Conservation (phyloP, 2,888 invertebrate species). For the Himalopsyche anomala region DNA sequence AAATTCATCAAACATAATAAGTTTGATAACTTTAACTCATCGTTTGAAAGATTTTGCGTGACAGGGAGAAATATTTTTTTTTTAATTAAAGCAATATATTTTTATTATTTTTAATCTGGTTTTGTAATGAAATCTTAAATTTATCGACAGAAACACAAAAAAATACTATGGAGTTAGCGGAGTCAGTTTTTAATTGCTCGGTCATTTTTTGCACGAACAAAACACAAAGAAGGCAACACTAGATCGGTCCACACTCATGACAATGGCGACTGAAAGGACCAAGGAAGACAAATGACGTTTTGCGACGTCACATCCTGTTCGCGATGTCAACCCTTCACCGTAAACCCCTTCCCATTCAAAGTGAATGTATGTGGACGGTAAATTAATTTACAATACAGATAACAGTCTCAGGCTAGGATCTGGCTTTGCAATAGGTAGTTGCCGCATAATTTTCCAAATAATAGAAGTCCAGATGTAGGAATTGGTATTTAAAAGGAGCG, state of each 20-base stretch:
- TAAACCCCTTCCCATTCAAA: slow-evolving; percentile 53
- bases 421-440: slow-evolving; percentile 13
- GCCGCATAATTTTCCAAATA: slow-evolving; percentile 17
- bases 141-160: too few species aligned
- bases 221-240: slow-evolving; percentile 20
- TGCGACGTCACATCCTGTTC: slow-evolving; percentile 59
- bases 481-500: background rate
- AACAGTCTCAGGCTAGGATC: slow-evolving; percentile 44
- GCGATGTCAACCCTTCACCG: slow-evolving; percentile 58
- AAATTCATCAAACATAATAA: too few species aligned
- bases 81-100: too few species aligned
- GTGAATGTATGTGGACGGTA: slow-evolving; percentile 50
- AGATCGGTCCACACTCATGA: slow-evolving; percentile 55
- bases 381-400: slow-evolving; percentile 63
- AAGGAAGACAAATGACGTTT: slow-evolving; percentile 62
- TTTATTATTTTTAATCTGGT: too few species aligned
- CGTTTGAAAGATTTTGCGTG: too few species aligned
- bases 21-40: too few species aligned
- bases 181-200: background rate
- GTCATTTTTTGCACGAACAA: slow-evolving; percentile 36
- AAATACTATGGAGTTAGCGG: too few species aligned
- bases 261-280: slow-evolving; percentile 56
- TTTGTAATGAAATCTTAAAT: too few species aligned
- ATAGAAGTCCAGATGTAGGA: background rate
- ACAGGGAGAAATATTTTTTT: too few species aligned